Evolutionary conservation across 2,888 invertebrate species (phyloP).

Genomic region (Nipponacmea schrenckii): DNA sequence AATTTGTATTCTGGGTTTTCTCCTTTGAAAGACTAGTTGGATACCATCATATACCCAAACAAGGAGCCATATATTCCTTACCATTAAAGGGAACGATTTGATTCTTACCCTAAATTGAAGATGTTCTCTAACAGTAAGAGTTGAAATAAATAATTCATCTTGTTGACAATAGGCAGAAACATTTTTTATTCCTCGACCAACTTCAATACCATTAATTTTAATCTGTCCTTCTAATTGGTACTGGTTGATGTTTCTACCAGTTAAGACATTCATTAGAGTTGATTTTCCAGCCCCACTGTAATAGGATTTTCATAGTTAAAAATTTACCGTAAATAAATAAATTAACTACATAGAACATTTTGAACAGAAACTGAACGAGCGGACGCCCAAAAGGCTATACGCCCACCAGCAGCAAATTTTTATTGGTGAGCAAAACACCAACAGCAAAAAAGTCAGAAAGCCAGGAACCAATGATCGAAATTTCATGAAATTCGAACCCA

Average conservation of each 20-base stretch:
- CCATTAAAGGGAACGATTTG: too few species aligned
- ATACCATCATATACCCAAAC: too few species aligned
- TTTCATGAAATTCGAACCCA: too few species aligned
- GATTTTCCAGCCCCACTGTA: constrained; percentile 89
- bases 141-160: constrained; percentile 91
- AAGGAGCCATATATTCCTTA: too few species aligned
- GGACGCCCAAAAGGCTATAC: too few species aligned
- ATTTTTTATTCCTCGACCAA: constrained; percentile 67
- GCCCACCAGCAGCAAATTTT: too few species aligned
- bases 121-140: constrained; percentile 88
- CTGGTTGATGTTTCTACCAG: constrained; percentile 78
- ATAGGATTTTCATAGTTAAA: too few species aligned
- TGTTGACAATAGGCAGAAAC: constrained; percentile 90
- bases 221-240: constrained; percentile 61
- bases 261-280: constrained; percentile 88
- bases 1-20: too few species aligned
- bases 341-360: background rate
- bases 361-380: background rate
- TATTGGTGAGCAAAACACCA: too few species aligned
- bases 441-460: too few species aligned
- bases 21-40: too few species aligned
- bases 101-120: constrained; percentile 83
- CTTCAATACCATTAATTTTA: constrained; percentile 76
- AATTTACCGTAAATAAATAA: background rate
- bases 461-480: too few species aligned